A percentile compares a stretch with the other conserved stretches of the same genome.
Evolutionary conservation across 92 coral and sea anemone species (phyloP).

Genomic region (Actinernus sp.): DNA sequence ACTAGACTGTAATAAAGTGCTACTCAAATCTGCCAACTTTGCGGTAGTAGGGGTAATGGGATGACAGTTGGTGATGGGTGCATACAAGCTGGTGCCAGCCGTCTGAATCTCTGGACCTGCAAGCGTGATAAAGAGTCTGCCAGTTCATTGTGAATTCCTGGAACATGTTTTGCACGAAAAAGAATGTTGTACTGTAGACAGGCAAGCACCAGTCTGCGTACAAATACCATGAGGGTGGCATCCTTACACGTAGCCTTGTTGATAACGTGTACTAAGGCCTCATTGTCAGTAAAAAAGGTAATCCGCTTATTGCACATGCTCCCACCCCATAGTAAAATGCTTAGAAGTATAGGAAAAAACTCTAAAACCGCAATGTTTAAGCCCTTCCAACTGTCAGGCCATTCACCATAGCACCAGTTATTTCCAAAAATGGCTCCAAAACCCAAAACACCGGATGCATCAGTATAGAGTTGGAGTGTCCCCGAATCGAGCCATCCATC

Average conservation of each 20-base stretch:
- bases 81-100: conserved; percentile 5
- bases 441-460: conserved; percentile 13
- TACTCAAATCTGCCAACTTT: conserved; percentile 6
- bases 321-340: conserved; percentile 12
- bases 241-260: conserved; percentile 1
- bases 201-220: neutral
- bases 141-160: conserved; percentile 14
- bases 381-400: conserved; percentile 7
- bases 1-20: conserved; percentile 16
- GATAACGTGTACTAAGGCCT: neutral
- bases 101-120: conserved; percentile 10
- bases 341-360: conserved; percentile 13
- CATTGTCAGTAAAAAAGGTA: conserved; percentile 12
- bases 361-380: conserved; percentile 20
- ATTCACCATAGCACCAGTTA: conserved; percentile 17
- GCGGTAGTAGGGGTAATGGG: neutral
- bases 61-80: conserved; percentile 3
- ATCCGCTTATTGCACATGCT: conserved; percentile 7
- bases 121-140: conserved; percentile 36
- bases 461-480: conserved; percentile 4
- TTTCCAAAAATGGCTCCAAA: conserved; percentile 18
- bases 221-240: neutral
- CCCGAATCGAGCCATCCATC: conserved; percentile 5
- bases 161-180: conserved; percentile 6
- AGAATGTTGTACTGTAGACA: conserved; percentile 1